Percentiles rank a stretch among this genome's conserved stretches.
Conservation (phyloP, 2,113 vertebrate genomes). For the Trochalopteron elliotii region DNA sequence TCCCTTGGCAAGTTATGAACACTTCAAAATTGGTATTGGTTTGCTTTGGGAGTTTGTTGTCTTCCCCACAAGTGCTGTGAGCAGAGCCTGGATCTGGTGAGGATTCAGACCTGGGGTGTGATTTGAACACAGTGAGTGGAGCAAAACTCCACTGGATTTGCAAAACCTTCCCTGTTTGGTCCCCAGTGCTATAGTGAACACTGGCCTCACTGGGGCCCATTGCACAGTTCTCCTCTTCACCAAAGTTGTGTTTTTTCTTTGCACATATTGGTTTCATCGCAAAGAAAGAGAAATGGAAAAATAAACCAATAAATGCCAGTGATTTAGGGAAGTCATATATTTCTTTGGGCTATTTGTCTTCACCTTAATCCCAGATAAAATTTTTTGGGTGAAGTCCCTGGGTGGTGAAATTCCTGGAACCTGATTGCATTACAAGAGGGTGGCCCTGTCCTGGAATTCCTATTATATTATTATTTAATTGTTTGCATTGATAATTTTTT, state of each 20-base stretch:
- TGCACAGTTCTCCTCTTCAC: not conserved
- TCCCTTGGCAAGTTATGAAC: not conserved
- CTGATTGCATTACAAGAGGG: not conserved
- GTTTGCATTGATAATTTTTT: not conserved
- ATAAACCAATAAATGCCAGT: not conserved
- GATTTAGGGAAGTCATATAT: not conserved
- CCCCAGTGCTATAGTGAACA: not conserved
- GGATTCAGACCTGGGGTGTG: not conserved
- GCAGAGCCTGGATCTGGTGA: not conserved
- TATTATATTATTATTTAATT: not conserved
- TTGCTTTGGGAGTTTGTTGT: not conserved
- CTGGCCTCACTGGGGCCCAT: not conserved
- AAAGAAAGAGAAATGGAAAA: conserved; percentile 7
- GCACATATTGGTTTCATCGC: not conserved
- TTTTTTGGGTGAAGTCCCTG: not conserved
- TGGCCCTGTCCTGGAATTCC: not conserved
- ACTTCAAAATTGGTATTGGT: not conserved
- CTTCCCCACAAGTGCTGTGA: not conserved
- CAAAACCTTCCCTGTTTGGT: not conserved
- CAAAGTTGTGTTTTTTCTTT: not conserved
- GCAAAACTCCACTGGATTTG: not conserved
- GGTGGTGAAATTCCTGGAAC: not conserved
- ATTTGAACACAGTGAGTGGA: not conserved
- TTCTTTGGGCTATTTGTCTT: conserved; percentile 38
- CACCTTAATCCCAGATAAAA: conserved; percentile 29